These are phyloP conservation scores for Heliconius hortense DNA, from an alignment of 2,888 invertebrate species.

Conservation along the genomic window DNA sequence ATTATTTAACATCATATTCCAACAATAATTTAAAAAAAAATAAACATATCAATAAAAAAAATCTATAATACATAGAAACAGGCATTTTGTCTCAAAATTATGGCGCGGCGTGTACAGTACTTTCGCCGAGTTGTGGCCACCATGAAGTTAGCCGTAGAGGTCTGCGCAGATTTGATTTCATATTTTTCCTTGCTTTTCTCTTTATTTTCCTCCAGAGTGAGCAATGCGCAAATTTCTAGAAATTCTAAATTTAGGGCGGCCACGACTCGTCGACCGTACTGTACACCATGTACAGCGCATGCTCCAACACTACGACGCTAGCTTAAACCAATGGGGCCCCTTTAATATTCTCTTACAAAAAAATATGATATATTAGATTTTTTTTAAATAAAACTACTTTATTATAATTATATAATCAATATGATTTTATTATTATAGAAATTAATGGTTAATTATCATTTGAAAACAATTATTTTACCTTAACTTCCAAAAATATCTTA, in stretches of 20 bases:
- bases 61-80: neutral
- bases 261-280: neutral
- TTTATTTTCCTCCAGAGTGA: neutral
- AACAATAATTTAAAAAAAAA: neutral
- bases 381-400: neutral
- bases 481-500: neutral
- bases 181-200: neutral
- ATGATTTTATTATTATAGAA: too few relatives aligned
- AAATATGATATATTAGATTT: neutral
- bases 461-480: neutral
- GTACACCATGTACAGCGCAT: conserved; percentile 3
- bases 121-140: neutral
- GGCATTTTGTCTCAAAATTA: neutral
- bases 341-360: neutral
- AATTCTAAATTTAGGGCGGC: neutral
- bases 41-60: neutral
- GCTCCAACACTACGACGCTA: conserved; percentile 3
- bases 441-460: neutral
- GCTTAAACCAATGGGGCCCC: neutral
- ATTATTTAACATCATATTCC: neutral
- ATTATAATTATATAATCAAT: too few relatives aligned
- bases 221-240: neutral
- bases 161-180: neutral
- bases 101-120: neutral
- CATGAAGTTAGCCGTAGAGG: too few relatives aligned